Evolutionary conservation across 2,797 vertebrate genomes (phyloP).

Genomic region (Poeciliopsis infans): DNA sequence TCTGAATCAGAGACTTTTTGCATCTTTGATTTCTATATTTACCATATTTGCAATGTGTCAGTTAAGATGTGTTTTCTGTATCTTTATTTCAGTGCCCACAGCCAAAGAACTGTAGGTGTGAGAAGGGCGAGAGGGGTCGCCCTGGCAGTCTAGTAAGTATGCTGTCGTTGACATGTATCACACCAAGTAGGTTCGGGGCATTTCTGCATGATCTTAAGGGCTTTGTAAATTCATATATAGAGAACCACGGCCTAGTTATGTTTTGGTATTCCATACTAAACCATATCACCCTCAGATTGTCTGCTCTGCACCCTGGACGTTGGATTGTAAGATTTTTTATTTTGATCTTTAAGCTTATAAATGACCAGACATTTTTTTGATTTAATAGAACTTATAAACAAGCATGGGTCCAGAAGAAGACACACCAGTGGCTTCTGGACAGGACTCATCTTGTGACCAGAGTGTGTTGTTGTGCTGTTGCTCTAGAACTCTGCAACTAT

Average conservation of each 20-base stretch:
- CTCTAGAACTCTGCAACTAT: not conserved
- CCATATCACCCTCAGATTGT: not conserved
- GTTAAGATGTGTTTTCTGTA: not conserved
- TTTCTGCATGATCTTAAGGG: not conserved
- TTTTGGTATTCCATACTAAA: no score
- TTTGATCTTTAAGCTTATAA: not conserved
- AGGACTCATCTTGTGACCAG: not conserved
- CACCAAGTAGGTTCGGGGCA: not conserved
- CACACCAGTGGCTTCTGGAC: not conserved
- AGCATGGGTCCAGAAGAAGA: not conserved
- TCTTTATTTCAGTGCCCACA: slow-evolving; percentile 74
- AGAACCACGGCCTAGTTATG: not conserved
- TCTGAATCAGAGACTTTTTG: not conserved
- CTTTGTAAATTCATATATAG: not conserved
- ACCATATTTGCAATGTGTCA: not conserved
- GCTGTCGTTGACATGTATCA: not conserved
- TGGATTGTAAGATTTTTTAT: not conserved
- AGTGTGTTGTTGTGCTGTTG: not conserved
- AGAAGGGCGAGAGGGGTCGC: slow-evolving; percentile 71
- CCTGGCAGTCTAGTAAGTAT: slow-evolving; percentile 40
- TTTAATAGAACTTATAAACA: not conserved
- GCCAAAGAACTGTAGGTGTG: slow-evolving; percentile 74
- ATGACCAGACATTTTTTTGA: not conserved
- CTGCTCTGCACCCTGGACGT: not conserved
- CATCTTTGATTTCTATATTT: not conserved